Conservation (phyloP, 2,797 vertebrate genomes). For the Siniperca scherzeri region DNA sequence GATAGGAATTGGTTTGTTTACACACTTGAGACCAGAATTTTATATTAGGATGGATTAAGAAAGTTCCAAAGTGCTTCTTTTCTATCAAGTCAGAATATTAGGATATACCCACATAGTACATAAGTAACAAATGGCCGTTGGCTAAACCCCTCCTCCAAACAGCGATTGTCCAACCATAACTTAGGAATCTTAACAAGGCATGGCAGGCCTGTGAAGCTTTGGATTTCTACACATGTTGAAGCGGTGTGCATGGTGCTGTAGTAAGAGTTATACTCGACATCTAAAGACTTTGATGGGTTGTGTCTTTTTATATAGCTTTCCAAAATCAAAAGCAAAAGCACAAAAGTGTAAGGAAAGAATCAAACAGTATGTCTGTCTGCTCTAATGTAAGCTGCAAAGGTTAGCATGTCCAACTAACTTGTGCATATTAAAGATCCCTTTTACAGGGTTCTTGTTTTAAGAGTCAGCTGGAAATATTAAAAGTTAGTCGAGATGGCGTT, state of each 20-base stretch:
- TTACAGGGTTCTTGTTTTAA: too few relatives aligned
- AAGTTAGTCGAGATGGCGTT: too few relatives aligned
- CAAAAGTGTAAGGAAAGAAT: not conserved
- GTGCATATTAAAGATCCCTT: too few relatives aligned
- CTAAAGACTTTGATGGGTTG: not conserved
- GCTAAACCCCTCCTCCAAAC: not conserved
- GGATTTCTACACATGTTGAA: too few relatives aligned
- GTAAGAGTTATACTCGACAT: not conserved
- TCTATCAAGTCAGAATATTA: not conserved
- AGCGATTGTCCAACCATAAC: not conserved
- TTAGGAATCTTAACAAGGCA: too few relatives aligned
- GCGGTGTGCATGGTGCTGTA: not conserved
- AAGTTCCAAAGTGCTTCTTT: slow-evolving; percentile 1
- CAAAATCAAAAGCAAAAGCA: not conserved
- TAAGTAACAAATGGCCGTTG: not conserved
- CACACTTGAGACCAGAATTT: not conserved
- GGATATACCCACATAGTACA: not conserved
- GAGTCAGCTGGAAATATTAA: not conserved
- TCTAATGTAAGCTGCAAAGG: not conserved
- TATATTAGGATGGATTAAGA: not conserved
- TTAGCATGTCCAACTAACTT: too few relatives aligned
- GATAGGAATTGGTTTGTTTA: slow-evolving; percentile 5
- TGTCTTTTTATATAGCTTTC: not conserved
- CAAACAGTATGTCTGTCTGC: not conserved
- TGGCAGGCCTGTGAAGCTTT: too few relatives aligned